Evolutionary conservation across 2,113 vertebrate species (phyloP).

Genomic region (Myiagra hebetior): DNA sequence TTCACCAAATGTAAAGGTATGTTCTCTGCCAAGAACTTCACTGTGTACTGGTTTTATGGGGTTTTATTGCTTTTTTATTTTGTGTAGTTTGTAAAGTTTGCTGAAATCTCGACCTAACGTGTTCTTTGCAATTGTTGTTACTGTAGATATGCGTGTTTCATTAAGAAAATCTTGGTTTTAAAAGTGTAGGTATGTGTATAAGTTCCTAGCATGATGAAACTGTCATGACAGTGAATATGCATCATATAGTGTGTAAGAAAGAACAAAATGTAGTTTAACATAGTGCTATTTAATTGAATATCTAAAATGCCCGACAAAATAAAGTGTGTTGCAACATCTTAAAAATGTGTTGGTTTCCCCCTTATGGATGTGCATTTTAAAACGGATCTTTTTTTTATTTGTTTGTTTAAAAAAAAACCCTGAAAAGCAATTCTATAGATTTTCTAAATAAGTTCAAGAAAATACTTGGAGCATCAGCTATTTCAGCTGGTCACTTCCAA

Average conservation of each 20-base stretch:
- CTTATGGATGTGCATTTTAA: background rate
- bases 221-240: conserved; percentile 77
- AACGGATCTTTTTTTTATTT: background rate
- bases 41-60: conserved; percentile 2
- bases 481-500: background rate
- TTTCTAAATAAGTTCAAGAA: background rate
- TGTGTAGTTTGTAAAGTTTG: conserved; percentile 67
- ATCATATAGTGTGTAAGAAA: conserved; percentile 65
- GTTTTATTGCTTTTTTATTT: conserved; percentile 44
- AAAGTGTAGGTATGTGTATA: conserved; percentile 69
- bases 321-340: conserved; percentile 69
- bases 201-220: conserved; percentile 76
- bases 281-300: conserved; percentile 70
- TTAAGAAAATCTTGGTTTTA: conserved; percentile 55
- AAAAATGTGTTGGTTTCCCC: background rate
- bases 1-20: conserved; percentile 80
- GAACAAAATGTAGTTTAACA: conserved; percentile 65
- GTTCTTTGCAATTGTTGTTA: conserved; percentile 54
- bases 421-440: background rate
- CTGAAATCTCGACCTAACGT: conserved; percentile 47
- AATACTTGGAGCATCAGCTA: background rate
- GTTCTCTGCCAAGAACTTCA: conserved; percentile 48
- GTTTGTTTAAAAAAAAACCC: background rate
- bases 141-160: conserved; percentile 69
- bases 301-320: conserved; percentile 78